Conservation (phyloP, 2,888 invertebrate genomes). For the Chymomyza caudatula region DNA sequence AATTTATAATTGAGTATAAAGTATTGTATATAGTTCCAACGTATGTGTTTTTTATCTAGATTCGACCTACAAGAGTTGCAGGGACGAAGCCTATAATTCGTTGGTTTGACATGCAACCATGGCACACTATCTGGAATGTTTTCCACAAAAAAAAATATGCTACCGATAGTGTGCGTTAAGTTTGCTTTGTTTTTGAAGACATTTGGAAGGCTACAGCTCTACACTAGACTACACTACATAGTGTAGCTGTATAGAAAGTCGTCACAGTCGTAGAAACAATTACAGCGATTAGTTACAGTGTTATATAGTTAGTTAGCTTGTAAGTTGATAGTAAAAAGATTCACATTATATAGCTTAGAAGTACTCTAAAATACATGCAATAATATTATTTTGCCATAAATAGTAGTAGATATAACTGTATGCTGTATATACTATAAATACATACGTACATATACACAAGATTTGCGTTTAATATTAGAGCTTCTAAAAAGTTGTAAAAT, state of each 20-base stretch:
- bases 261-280: constrained; percentile 34
- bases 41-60: background rate
- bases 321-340: constrained; percentile 36
- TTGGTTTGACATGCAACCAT: background rate
- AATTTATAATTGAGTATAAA: background rate
- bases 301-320: constrained; percentile 13
- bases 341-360: constrained; percentile 24
- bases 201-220: constrained; percentile 3
- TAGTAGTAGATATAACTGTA: constrained; percentile 21
- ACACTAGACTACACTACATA: constrained; percentile 8
- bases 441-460: constrained; percentile 8
- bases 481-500: background rate
- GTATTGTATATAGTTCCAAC: background rate
- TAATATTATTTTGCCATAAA: background rate
- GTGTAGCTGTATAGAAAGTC: constrained; percentile 28
- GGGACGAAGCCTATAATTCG: constrained; percentile 21
- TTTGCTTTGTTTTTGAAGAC: constrained; percentile 3
- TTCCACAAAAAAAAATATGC: background rate
- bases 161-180: no score
- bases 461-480: constrained; percentile 15
- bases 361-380: constrained; percentile 27
- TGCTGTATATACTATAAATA: constrained; percentile 23
- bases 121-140: background rate
- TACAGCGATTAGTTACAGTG: constrained; percentile 4
- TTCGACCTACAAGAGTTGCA: constrained; percentile 22